A percentile compares a stretch with the other conserved stretches of the same genome.
These are phyloP conservation scores for Pinna nobilis DNA, from an alignment of 1,140 invertebrate genomes.

Conservation along the genomic window DNA sequence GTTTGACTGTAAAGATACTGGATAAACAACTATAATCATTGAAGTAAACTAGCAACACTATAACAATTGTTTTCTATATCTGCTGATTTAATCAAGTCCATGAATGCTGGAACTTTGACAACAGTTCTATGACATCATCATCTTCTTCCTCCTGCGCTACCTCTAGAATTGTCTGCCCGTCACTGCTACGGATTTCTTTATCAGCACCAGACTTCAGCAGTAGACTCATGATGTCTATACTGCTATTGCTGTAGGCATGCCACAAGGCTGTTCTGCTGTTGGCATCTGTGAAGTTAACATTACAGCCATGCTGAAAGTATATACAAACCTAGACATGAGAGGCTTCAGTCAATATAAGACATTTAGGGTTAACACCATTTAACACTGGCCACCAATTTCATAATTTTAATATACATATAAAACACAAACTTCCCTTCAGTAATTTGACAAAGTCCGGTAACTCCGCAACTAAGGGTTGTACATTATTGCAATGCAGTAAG, in stretches of 20 bases:
- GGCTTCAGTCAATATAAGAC: too few species aligned
- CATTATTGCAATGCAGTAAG: too few species aligned
- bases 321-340: neutral
- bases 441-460: too few species aligned
- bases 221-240: constrained; percentile 57
- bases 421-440: too few species aligned
- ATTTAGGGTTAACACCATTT: too few species aligned
- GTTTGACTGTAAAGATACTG: too few species aligned
- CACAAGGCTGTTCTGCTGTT: constrained; percentile 61
- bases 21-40: too few species aligned
- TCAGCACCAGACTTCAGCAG: constrained; percentile 59
- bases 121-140: constrained; percentile 58
- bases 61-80: too few species aligned
- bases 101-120: constrained; percentile 45
- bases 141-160: constrained; percentile 59
- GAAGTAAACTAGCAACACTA: too few species aligned
- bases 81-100: constrained; percentile 49
- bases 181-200: constrained; percentile 49
- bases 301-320: constrained; percentile 48
- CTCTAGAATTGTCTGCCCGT: constrained; percentile 58
- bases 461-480: too few species aligned
- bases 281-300: constrained; percentile 54
- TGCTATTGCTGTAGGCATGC: constrained; percentile 61
- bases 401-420: too few species aligned
- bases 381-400: too few species aligned